These are phyloP conservation scores for Trileptium ribeirensis DNA, from an alignment of 2,888 invertebrate species.

Conservation along the genomic window DNA sequence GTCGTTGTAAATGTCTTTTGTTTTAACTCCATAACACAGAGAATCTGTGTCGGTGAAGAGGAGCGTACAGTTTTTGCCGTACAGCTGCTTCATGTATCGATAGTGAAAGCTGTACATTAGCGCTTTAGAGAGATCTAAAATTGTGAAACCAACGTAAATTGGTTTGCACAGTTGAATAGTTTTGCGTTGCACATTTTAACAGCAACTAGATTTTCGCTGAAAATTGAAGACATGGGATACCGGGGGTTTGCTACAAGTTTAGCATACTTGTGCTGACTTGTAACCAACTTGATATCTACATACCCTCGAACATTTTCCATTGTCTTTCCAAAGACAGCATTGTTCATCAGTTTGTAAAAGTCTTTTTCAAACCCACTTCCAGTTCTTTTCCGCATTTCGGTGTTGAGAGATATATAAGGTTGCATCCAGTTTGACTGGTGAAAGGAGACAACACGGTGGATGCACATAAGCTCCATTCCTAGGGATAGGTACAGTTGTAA, in stretches of 20 bases:
- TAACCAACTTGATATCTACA: constrained; percentile 46
- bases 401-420: background rate
- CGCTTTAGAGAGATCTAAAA: background rate
- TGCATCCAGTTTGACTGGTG: background rate
- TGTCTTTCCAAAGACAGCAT: constrained; percentile 51
- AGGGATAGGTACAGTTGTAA: background rate
- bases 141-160: constrained; percentile 5
- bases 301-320: constrained; percentile 53
- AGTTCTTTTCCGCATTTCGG: background rate
- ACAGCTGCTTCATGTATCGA: background rate
- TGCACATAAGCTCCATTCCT: background rate
- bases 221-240: background rate
- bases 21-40: background rate
- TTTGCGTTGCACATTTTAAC: background rate
- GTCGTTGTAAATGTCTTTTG: background rate
- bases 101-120: background rate
- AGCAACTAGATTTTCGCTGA: background rate
- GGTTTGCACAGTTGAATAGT: constrained; percentile 2
- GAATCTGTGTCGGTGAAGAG: constrained; percentile 3
- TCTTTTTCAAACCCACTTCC: background rate
- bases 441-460: background rate
- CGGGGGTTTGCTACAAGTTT: background rate
- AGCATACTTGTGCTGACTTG: background rate
- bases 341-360: constrained; percentile 44
- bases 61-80: background rate